Evolutionary conservation across 2,797 vertebrate species (phyloP).

Genomic region (Octomys mimax): DNA sequence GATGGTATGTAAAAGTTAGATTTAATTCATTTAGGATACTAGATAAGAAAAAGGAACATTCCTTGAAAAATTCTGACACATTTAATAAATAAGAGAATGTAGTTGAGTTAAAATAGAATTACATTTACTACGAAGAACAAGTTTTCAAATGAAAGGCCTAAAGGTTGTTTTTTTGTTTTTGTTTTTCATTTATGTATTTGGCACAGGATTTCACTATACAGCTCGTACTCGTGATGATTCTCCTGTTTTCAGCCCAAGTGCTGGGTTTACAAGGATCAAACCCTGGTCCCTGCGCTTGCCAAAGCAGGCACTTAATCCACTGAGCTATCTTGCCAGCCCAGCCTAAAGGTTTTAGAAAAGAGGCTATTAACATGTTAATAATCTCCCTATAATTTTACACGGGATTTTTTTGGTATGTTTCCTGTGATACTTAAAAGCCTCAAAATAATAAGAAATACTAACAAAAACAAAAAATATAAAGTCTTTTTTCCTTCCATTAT

Average conservation of each 20-base stretch:
- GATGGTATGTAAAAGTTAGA: conserved; percentile 30
- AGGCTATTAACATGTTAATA: not conserved
- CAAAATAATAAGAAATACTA: conserved; percentile 58
- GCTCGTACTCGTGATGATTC: too few relatives aligned
- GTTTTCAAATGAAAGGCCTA: conserved; percentile 18
- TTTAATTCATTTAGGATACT: conserved; percentile 24
- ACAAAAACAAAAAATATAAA: conserved; percentile 51
- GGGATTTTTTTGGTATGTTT: conserved; percentile 2
- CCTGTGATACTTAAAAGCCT: not conserved
- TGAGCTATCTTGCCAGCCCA: too few relatives aligned
- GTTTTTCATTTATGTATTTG: too few relatives aligned
- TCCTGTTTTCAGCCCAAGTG: too few relatives aligned
- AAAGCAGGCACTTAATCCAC: too few relatives aligned
- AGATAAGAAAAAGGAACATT: conserved; percentile 23
- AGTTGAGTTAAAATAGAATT: conserved; percentile 40
- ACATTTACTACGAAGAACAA: conserved; percentile 38
- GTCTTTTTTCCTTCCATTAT: conserved; percentile 41
- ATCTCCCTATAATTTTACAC: conserved; percentile 47
- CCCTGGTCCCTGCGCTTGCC: too few relatives aligned
- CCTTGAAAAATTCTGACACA: conserved; percentile 50
- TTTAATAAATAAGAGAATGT: conserved; percentile 58
- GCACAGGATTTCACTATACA: too few relatives aligned
- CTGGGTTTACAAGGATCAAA: too few relatives aligned
- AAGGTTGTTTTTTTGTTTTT: too few relatives aligned
- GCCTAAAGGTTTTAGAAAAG: conserved; percentile 16